Evolutionary conservation across 2,113 vertebrate genomes (phyloP).

Genomic region (Paracanthobrama guichenoti): DNA sequence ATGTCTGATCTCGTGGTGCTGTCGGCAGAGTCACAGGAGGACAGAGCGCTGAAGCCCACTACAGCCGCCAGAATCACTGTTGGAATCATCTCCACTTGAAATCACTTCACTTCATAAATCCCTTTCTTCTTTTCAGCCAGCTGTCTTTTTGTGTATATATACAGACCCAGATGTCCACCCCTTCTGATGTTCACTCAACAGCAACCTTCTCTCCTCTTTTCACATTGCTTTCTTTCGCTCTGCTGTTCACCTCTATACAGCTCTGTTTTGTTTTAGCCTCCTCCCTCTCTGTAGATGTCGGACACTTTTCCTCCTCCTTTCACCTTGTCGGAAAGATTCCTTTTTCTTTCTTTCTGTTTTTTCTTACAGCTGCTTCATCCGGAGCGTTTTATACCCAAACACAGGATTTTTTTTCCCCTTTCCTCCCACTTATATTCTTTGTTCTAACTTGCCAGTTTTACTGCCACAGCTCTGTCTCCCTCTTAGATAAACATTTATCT

Average conservation of each 20-base stretch:
- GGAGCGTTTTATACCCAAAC: conserved; percentile 53
- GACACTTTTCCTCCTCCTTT: conserved; percentile 24
- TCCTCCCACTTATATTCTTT: conserved; percentile 73
- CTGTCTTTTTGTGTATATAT: not conserved
- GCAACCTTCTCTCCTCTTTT: conserved; percentile 18
- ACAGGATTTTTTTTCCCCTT: conserved; percentile 49
- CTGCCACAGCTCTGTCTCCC: conserved; percentile 35
- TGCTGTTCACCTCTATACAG: conserved; percentile 19
- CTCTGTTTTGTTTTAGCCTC: conserved; percentile 29
- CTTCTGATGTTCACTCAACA: conserved; percentile 11
- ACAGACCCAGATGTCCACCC: not conserved
- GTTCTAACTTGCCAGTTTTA: conserved; percentile 56
- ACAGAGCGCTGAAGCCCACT: conserved; percentile 65
- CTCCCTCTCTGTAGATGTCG: conserved; percentile 28
- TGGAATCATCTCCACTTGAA: conserved; percentile 67
- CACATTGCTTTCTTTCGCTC: conserved; percentile 43
- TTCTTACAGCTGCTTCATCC: conserved; percentile 28
- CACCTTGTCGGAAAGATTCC: conserved; percentile 26
- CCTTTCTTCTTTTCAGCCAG: conserved; percentile 28
- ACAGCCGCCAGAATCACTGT: conserved; percentile 63
- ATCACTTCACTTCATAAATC: conserved; percentile 15
- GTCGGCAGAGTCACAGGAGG: conserved; percentile 55
- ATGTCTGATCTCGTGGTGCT: conserved; percentile 1
- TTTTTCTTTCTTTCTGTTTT: conserved; percentile 30
- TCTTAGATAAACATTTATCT: conserved; percentile 27